These are phyloP conservation scores for Clarias gariepinus DNA, from an alignment of 2,113 vertebrate species.

Conservation along the genomic window DNA sequence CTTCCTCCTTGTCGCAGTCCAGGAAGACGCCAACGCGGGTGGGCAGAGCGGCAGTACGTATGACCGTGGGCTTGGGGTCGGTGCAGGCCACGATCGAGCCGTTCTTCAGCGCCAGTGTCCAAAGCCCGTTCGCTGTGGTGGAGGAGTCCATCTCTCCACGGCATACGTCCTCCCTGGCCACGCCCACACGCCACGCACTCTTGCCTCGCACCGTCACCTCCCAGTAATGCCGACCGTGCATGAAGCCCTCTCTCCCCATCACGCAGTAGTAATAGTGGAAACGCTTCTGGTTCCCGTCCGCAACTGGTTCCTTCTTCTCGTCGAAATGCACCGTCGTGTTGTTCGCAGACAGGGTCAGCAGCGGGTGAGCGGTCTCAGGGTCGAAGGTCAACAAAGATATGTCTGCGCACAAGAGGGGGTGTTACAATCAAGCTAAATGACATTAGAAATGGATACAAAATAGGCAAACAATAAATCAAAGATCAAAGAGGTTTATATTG, in stretches of 20 bases:
- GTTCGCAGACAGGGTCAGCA: conserved; percentile 62
- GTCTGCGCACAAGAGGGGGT: conserved; percentile 55
- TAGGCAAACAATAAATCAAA: not conserved
- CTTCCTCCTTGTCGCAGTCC: conserved; percentile 72
- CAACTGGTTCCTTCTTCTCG: conserved; percentile 53
- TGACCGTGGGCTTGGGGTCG: conserved; percentile 64
- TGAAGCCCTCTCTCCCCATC: conserved; percentile 65
- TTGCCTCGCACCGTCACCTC: conserved; percentile 71
- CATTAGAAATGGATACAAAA: not conserved
- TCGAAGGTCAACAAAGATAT: conserved; percentile 70
- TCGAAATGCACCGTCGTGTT: conserved; percentile 64
- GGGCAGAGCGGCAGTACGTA: conserved; percentile 57
- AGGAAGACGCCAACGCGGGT: conserved; percentile 71
- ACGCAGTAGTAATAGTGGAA: conserved; percentile 73
- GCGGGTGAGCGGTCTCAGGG: conserved; percentile 71
- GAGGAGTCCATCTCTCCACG: conserved; percentile 67
- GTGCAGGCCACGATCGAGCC: conserved; percentile 67
- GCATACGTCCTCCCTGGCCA: conserved; percentile 66
- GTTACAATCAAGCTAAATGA: not conserved
- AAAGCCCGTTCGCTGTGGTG: conserved; percentile 65
- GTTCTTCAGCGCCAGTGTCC: conserved; percentile 69
- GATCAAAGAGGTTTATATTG: not conserved
- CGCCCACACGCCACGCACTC: conserved; percentile 73
- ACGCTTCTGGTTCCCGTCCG: conserved; percentile 54
- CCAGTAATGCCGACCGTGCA: conserved; percentile 74